These are phyloP conservation scores for Ivindomyrus marchei DNA, from an alignment of 2,113 vertebrate genomes.

Conservation along the genomic window DNA sequence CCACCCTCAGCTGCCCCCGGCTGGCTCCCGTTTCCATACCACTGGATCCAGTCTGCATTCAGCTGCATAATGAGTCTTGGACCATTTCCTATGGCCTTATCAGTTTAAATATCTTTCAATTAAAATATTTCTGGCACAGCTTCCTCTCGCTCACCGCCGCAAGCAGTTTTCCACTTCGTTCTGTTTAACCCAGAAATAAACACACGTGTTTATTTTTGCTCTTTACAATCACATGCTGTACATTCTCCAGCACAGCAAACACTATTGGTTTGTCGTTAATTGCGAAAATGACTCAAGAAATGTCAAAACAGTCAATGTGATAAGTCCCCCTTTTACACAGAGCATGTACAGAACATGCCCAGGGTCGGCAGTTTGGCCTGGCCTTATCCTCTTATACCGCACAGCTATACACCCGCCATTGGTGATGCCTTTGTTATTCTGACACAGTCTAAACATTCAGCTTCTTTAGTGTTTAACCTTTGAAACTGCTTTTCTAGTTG, in stretches of 20 bases:
- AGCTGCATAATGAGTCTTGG: not conserved
- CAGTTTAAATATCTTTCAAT: not conserved
- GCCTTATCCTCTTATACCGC: not conserved
- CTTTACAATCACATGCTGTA: not conserved
- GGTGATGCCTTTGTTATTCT: not conserved
- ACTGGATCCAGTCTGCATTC: not conserved
- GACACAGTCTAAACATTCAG: not conserved
- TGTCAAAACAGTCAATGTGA: not conserved
- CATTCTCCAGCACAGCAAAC: not conserved
- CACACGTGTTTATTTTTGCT: not conserved
- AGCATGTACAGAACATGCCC: not conserved
- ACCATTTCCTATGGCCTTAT: not conserved
- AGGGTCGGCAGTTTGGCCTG: not conserved
- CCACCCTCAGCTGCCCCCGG: not conserved
- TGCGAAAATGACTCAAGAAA: not conserved
- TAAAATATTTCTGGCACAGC: not conserved
- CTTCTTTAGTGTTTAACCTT: not conserved
- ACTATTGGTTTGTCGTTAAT: not conserved
- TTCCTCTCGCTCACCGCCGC: not conserved
- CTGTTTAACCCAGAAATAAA: not conserved
- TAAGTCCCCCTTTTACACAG: not conserved
- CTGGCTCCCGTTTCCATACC: not conserved
- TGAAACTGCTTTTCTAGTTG: not conserved
- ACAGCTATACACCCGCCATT: not conserved
- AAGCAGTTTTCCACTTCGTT: not conserved